These are phyloP conservation scores for Teleiodes luculella DNA, from an alignment of 2,888 invertebrate species.

Conservation along the genomic window DNA sequence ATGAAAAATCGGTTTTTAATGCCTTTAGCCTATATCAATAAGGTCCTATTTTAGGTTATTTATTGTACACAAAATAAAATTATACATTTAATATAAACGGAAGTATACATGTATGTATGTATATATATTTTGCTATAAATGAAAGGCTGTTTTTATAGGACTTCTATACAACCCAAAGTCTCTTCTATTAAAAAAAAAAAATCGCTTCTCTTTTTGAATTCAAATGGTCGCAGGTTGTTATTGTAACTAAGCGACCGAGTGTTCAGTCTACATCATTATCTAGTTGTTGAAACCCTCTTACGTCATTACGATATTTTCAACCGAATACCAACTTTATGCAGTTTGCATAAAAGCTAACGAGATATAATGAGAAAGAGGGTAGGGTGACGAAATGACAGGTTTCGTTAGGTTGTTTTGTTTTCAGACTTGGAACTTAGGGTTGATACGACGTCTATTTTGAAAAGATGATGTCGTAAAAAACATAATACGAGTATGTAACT, in stretches of 20 bases:
- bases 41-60: too few relatives aligned
- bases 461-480: neutral
- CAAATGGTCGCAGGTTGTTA: slow-evolving; percentile 15
- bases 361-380: neutral
- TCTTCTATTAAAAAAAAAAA: too few relatives aligned
- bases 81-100: too few relatives aligned
- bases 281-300: slow-evolving; percentile 29
- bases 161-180: too few relatives aligned
- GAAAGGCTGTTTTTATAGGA: neutral
- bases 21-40: too few relatives aligned
- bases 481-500: neutral
- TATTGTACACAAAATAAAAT: too few relatives aligned
- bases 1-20: too few relatives aligned
- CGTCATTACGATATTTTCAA: neutral
- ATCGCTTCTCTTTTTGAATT: too few relatives aligned
- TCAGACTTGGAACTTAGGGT: neutral
- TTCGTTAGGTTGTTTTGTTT: slow-evolving; percentile 2
- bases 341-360: neutral
- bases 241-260: slow-evolving; percentile 44
- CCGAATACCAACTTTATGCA: neutral
- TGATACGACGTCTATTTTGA: neutral
- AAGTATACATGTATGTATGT: too few relatives aligned
- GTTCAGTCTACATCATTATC: slow-evolving; percentile 54
- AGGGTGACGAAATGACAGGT: slow-evolving; percentile 4
- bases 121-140: too few relatives aligned